Percentiles rank a stretch among this genome's conserved stretches.
Conservation (phyloP, 2,888 invertebrate species). For the Drosophila borborema region DNA sequence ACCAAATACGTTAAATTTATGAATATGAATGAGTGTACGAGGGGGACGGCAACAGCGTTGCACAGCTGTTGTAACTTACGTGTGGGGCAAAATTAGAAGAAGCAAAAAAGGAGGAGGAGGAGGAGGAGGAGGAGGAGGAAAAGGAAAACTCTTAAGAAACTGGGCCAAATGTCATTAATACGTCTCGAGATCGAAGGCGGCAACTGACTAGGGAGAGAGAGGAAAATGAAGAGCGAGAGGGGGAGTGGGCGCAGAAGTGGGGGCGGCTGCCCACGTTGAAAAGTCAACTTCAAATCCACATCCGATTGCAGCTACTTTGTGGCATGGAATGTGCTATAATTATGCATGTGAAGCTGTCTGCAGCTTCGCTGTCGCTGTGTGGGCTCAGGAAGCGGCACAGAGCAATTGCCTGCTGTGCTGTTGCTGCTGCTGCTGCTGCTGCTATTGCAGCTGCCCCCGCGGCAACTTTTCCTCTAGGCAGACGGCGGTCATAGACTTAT, state of each 20-base stretch:
- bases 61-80: constrained; percentile 56
- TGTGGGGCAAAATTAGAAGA: constrained; percentile 8
- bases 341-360: constrained; percentile 50
- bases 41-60: constrained; percentile 31
- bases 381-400: constrained; percentile 67
- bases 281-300: constrained; percentile 46
- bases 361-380: constrained; percentile 50
- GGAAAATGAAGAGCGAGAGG: background rate
- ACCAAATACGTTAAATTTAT: constrained; percentile 64
- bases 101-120: background rate
- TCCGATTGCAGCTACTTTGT: constrained; percentile 76
- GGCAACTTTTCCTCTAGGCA: constrained; percentile 38
- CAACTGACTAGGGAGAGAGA: constrained; percentile 16
- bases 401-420: constrained; percentile 45
- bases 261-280: constrained; percentile 58
- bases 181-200: constrained; percentile 66
- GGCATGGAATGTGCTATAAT: constrained; percentile 74
- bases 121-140: background rate
- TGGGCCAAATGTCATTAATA: constrained; percentile 80
- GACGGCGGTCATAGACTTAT: constrained; percentile 52
- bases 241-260: background rate
- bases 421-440: constrained; percentile 12
- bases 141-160: constrained; percentile 56
- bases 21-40: constrained; percentile 73
- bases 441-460: constrained; percentile 29